These are phyloP conservation scores for Mirza zaza DNA, from an alignment of 2,113 vertebrate species.

Conservation along the genomic window DNA sequence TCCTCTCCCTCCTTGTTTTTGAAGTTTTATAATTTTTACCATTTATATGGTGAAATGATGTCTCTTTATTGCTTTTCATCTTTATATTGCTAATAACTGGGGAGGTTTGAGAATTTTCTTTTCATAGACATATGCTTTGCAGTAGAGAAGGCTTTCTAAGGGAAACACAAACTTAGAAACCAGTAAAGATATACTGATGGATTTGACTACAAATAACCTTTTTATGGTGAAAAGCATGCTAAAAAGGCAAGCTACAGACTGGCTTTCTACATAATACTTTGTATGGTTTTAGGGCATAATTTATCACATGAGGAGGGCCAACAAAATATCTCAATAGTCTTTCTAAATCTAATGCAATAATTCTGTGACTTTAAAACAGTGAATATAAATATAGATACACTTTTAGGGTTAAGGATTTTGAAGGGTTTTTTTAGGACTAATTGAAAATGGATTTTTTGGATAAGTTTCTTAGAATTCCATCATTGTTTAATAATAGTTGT, in stretches of 20 bases:
- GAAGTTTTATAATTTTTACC: not conserved
- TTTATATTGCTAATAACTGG: not conserved
- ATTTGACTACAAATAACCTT: not conserved
- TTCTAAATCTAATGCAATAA: not conserved
- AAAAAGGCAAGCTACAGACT: not conserved
- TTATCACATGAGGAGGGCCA: not conserved
- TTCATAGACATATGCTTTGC: not conserved
- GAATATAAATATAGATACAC: not conserved
- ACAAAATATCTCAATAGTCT: not conserved
- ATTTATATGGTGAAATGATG: not conserved
- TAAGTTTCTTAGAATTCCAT: not conserved
- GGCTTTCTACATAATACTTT: not conserved
- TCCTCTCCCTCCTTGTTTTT: too few relatives aligned
- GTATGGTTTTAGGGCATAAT: not conserved
- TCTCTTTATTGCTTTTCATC: not conserved
- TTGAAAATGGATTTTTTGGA: not conserved
- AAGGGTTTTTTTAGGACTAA: not conserved
- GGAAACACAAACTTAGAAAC: not conserved
- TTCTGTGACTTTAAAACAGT: not conserved
- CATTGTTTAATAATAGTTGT: not conserved
- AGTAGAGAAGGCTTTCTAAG: not conserved
- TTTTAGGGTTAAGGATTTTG: not conserved
- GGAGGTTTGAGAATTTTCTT: not conserved
- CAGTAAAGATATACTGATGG: not conserved
- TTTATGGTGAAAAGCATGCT: not conserved